phyloP scores from a whole-genome alignment of 2,797 vertebrate genomes.

The Acrocephalus scirpaceus region DNA sequence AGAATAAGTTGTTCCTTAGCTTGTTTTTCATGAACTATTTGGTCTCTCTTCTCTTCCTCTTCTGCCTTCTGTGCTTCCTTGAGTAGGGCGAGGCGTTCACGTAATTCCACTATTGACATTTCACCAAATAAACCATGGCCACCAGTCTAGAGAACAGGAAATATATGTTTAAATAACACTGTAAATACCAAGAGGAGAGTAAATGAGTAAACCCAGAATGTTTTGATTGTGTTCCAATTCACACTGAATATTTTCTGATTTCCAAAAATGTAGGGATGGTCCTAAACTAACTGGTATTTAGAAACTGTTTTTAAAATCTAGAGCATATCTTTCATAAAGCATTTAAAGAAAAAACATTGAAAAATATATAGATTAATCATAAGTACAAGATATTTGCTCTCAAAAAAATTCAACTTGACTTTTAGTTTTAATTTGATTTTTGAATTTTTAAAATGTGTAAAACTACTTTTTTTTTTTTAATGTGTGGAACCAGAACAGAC shows the following conservation, averaged over 20 bases:
- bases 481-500: not conserved
- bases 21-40: conserved; percentile 84
- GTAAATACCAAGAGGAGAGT: conserved; percentile 13
- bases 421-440: not conserved
- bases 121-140: conserved; percentile 87
- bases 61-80: conserved; percentile 77
- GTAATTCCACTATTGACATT: conserved; percentile 91
- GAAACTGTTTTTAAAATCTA: not conserved
- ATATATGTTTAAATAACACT: conserved; percentile 40
- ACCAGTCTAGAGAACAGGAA: conserved; percentile 74
- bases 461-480: not conserved
- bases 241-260: not conserved
- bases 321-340: not conserved
- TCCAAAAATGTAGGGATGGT: not conserved
- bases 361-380: not conserved
- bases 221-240: conserved; percentile 22
- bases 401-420: not conserved
- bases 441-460: not conserved
- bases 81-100: conserved; percentile 82
- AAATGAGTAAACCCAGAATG: not conserved
- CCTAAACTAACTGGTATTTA: not conserved
- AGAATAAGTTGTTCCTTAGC: conserved; percentile 81
- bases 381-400: not conserved
- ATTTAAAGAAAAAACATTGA: not conserved
- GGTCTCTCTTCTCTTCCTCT: conserved; percentile 81